These are phyloP conservation scores for Spilarctia lutea DNA, from an alignment of 2,888 invertebrate species.

Conservation along the genomic window DNA sequence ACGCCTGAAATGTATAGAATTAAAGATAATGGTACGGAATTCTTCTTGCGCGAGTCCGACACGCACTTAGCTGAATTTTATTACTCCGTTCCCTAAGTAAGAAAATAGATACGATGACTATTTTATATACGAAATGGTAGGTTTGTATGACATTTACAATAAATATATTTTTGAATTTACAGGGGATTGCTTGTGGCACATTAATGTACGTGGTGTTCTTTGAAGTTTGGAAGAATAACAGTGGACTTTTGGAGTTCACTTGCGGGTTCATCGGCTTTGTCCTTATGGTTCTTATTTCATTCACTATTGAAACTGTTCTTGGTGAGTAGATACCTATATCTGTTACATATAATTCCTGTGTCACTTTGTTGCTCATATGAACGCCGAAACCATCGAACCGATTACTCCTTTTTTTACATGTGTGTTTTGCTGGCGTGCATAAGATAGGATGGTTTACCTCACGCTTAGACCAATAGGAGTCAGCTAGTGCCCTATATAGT, in stretches of 20 bases:
- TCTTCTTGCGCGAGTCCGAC: too few relatives aligned
- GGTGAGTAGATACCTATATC: constrained; percentile 52
- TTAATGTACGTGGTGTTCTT: constrained; percentile 98
- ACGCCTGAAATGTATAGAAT: too few relatives aligned
- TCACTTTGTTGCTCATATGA: too few relatives aligned
- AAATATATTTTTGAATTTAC: constrained; percentile 58
- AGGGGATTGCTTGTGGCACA: constrained; percentile 96
- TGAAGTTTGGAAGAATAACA: constrained; percentile 90
- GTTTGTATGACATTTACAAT: not conserved
- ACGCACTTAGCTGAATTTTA: too few relatives aligned
- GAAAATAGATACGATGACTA: not conserved
- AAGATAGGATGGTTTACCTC: too few relatives aligned
- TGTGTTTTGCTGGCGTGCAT: too few relatives aligned
- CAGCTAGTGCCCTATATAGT: too few relatives aligned
- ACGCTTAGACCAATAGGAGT: too few relatives aligned
- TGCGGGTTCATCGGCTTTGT: constrained; percentile 89
- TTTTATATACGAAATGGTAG: not conserved
- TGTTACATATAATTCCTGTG: too few relatives aligned
- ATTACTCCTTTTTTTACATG: too few relatives aligned
- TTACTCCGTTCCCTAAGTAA: not conserved
- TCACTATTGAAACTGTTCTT: constrained; percentile 62
- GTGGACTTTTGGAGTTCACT: constrained; percentile 88
- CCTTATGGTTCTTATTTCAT: constrained; percentile 86
- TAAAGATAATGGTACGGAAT: too few relatives aligned
- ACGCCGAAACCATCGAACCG: too few relatives aligned